Evolutionary conservation across 2,888 invertebrate species (phyloP).

Genomic region (Campopleginae sp.): DNA sequence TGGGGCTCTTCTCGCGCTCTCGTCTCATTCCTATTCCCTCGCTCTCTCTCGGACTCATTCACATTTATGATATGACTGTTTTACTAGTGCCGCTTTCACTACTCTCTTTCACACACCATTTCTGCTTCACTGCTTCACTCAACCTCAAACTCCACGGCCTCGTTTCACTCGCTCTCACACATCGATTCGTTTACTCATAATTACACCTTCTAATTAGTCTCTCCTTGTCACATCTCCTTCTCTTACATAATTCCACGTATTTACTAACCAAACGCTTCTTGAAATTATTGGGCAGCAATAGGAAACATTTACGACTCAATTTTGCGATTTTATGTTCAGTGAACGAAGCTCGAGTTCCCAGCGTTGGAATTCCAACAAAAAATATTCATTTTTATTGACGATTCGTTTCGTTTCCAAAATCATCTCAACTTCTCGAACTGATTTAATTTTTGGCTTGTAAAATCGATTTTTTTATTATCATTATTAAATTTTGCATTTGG

Average conservation of each 20-base stretch:
- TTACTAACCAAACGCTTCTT: background rate
- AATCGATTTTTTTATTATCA: no score
- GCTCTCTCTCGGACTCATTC: conserved; percentile 43
- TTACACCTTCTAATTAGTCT: conserved; percentile 60
- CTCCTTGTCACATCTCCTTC: conserved; percentile 18
- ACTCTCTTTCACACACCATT: conserved; percentile 20
- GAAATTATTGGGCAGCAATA: background rate
- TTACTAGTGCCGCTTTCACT: conserved; percentile 7
- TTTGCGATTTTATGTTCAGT: background rate
- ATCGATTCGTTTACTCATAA: conserved; percentile 62
- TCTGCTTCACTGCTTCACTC: conserved; percentile 48
- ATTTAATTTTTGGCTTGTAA: no score
- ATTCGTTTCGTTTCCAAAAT: no score
- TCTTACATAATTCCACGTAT: background rate
- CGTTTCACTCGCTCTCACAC: conserved; percentile 25
- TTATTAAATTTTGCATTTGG: no score
- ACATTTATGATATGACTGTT: conserved; percentile 38
- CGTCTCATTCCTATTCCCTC: conserved; percentile 33
- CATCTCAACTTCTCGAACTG: no score
- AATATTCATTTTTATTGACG: no score
- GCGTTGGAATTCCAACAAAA: no score
- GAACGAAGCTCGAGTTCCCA: no score
- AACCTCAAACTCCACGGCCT: conserved; percentile 2
- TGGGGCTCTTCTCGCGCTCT: conserved; percentile 16
- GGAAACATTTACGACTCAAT: background rate